A percentile compares a stretch with the other conserved stretches of the same genome.
Evolutionary conservation across 2,113 vertebrate species (phyloP).

Genomic region (Camelus dromedarius): DNA sequence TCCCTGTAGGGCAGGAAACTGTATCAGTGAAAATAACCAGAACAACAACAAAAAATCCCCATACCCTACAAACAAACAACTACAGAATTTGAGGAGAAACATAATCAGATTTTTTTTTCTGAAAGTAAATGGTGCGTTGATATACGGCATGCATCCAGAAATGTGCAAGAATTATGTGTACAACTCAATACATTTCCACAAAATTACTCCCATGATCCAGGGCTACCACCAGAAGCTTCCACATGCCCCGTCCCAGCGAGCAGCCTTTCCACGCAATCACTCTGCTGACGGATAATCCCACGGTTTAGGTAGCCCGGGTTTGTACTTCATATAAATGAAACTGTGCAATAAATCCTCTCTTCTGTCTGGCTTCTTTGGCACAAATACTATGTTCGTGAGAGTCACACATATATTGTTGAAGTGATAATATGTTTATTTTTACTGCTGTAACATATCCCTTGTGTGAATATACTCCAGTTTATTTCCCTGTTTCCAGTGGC

Average conservation of each 20-base stretch:
- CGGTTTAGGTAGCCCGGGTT: background rate
- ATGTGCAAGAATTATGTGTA: background rate
- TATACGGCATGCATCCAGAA: background rate
- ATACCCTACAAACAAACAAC: background rate
- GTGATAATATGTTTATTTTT: background rate
- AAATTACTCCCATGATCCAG: background rate
- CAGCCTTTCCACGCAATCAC: background rate
- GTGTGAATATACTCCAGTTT: background rate
- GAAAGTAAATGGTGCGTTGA: background rate
- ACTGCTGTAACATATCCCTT: background rate
- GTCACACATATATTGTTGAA: background rate
- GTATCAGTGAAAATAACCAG: background rate
- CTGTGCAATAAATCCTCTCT: background rate
- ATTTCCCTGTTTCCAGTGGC: background rate
- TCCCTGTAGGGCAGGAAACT: background rate
- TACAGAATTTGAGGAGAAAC: background rate
- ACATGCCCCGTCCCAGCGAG: accelerated
- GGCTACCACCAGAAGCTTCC: background rate
- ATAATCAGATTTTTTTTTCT: background rate
- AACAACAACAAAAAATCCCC: background rate
- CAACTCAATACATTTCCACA: background rate
- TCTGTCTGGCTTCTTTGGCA: background rate
- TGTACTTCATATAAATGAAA: background rate
- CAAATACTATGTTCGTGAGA: background rate
- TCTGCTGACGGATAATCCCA: background rate